Conservation (phyloP, 1,140 invertebrate genomes). For the Rhagoletis zephyria region DNA sequence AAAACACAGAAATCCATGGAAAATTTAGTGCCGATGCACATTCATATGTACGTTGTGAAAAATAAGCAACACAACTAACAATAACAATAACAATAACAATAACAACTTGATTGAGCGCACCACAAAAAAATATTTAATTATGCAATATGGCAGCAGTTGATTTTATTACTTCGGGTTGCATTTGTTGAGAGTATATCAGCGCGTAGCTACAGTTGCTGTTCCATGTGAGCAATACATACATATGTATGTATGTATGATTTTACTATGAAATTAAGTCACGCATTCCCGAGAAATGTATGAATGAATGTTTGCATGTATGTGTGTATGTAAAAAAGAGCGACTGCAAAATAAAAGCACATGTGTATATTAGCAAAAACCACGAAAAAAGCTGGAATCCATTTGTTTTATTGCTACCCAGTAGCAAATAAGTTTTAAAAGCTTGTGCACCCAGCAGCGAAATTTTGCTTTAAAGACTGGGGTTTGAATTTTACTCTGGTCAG, state of each 20-base stretch:
- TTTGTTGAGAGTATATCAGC: background rate
- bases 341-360: too few relatives aligned
- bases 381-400: too few relatives aligned
- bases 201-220: background rate
- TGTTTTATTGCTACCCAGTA: too few relatives aligned
- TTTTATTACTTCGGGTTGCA: background rate
- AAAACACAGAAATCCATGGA: conserved; percentile 19
- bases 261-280: background rate
- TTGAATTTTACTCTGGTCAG: too few relatives aligned
- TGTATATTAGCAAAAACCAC: too few relatives aligned
- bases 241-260: background rate
- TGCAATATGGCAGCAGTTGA: background rate
- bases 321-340: too few relatives aligned
- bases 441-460: too few relatives aligned
- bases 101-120: background rate
- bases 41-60: background rate
- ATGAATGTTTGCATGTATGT: too few relatives aligned
- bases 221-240: background rate
- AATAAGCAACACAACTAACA: background rate
- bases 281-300: background rate
- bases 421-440: too few relatives aligned
- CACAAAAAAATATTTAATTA: conserved; percentile 37
- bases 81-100: conserved; percentile 16
- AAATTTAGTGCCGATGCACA: conserved; percentile 32
- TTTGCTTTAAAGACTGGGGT: too few relatives aligned